Evolutionary conservation across 2,113 vertebrate species (phyloP).

Genomic region (Pardalotus punctatus): DNA sequence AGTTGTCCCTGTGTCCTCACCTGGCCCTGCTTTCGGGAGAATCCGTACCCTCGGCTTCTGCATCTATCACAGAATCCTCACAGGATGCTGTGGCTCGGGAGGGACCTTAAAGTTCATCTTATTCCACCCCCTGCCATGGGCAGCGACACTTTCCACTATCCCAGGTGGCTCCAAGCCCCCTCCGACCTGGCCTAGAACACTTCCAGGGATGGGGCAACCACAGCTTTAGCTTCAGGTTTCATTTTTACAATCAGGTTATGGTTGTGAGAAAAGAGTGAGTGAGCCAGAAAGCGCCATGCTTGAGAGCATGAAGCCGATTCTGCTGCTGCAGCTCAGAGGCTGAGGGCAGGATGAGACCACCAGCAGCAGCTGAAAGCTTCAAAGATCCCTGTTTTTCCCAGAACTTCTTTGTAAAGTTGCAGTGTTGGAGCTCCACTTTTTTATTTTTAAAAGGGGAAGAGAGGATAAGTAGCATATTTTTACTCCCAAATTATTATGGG

Average conservation of each 20-base stretch:
- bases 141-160: background rate
- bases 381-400: background rate
- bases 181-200: background rate
- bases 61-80: background rate
- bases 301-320: fast-evolving
- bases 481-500: background rate
- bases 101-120: background rate
- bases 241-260: background rate
- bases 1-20: background rate
- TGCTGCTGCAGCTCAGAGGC: fast-evolving
- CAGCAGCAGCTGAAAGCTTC: background rate
- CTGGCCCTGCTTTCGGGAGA: background rate
- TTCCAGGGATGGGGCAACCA: background rate
- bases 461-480: background rate
- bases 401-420: background rate
- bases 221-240: background rate
- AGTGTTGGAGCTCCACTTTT: background rate
- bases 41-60: background rate
- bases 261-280: background rate
- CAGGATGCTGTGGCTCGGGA: background rate
- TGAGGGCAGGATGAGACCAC: background rate
- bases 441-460: background rate
- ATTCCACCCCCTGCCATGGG: background rate
- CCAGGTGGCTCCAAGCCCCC: background rate
- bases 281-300: background rate